Evolutionary conservation across 1,140 invertebrate genomes (phyloP).

Genomic region (Popillia japonica): DNA sequence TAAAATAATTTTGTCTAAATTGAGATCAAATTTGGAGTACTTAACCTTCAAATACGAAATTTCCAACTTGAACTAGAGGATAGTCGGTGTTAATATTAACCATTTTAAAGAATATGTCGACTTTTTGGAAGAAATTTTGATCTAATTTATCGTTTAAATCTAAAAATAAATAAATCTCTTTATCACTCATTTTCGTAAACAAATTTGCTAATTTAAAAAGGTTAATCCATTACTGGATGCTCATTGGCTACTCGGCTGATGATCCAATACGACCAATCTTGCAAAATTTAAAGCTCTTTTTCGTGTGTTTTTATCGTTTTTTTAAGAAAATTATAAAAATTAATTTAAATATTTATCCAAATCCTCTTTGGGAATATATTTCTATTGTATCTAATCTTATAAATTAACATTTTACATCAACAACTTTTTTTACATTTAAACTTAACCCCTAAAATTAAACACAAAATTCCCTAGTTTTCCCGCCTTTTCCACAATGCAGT

Average conservation of each 20-base stretch:
- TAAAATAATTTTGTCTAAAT: not conserved
- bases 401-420: too few relatives aligned
- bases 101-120: slow-evolving; percentile 38
- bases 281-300: not conserved
- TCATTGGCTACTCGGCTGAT: too few relatives aligned
- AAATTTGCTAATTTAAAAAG: not conserved
- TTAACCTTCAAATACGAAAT: slow-evolving; percentile 39
- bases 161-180: slow-evolving; percentile 38
- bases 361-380: too few relatives aligned
- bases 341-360: not conserved
- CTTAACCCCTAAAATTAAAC: not conserved
- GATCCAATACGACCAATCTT: not conserved
- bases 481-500: not conserved
- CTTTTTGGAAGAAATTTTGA: slow-evolving; percentile 32
- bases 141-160: slow-evolving; percentile 39
- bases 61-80: slow-evolving; percentile 39
- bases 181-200: slow-evolving; percentile 12
- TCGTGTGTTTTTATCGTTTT: too few relatives aligned
- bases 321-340: not conserved
- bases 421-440: too few relatives aligned
- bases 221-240: too few relatives aligned
- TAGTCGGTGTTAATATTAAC: slow-evolving; percentile 36
- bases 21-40: not conserved
- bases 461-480: slow-evolving; percentile 11
- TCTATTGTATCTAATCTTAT: too few relatives aligned